Base-by-base conservation (phyloP, 2,797 vertebrate species). In the Brachyalestes nurse region DNA sequence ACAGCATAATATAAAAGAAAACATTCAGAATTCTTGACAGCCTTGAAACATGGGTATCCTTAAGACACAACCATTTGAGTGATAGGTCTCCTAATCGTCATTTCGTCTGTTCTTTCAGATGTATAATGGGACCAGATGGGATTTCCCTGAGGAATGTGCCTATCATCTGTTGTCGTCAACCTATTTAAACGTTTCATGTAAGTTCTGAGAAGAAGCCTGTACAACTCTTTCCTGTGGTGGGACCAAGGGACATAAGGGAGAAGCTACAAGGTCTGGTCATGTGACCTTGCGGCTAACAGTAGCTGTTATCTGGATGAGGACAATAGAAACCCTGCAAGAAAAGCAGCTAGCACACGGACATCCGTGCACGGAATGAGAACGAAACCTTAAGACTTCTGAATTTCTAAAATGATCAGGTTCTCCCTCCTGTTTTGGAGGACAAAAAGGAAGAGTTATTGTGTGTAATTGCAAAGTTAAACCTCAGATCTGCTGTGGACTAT, bases 401-500 rank as follows among this genome's bases (percentile, higher is more conserved):
- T 93, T 93, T 88, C 89, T 86, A 88, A 92, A 90, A 88, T 89
- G 78, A 69, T 83, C 86, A 82, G 85, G 84, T 85, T 92, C 91
- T 89, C 87, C 84, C 79, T 92, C 87, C 88, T 75, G 65, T 60
- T 86, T 82, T 28, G 88, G 85, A 77, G 40, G 89, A 83, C 89
- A 42, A 93, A 94, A 92, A 91, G 91, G 93, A 90, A 91, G 84
- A 88, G 83, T 71, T 79, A 84, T 81, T 87, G 72, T 72, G 66
- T 81, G 28, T 45, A 78, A 64, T 83, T 87, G 88, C 88, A 91
- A 91, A 92, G 76, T 86, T 88, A 92, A 90, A 93, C 90, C 94
- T 90, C 91, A 89, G 90, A 95, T 95, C 95, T 96, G 95, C 95
- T 94, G 93, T 94, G 95, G 94, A 96, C 94, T 93, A 82, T 84